Percentiles rank a stretch among this genome's conserved stretches.
phyloP scores from a whole-genome alignment of 2,113 vertebrate species.

The Catharus fuscescens region DNA sequence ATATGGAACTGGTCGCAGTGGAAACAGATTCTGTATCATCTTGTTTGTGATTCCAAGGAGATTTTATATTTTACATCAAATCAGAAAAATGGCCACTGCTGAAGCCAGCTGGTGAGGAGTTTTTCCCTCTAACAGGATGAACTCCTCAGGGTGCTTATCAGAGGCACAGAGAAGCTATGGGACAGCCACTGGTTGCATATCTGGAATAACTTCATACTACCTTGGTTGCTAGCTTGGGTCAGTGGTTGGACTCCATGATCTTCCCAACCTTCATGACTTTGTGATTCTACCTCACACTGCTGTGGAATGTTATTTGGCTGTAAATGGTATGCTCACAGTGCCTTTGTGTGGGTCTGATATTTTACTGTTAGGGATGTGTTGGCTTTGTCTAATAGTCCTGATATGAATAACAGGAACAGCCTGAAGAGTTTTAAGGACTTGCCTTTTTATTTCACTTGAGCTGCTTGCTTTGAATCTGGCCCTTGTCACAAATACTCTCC shows the following conservation, averaged over 20 bases:
- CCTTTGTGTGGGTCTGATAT: background rate
- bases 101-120: background rate
- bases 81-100: background rate
- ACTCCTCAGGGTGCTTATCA: background rate
- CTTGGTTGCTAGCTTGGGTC: background rate
- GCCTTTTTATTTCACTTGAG: background rate
- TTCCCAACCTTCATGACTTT: background rate
- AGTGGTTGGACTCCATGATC: background rate
- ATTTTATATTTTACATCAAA: background rate
- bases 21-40: accelerated
- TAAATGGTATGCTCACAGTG: background rate
- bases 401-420: slow-evolving; percentile 5
- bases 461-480: background rate
- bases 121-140: background rate
- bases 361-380: background rate
- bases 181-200: background rate
- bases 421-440: background rate
- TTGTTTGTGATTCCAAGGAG: background rate
- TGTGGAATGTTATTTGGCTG: background rate
- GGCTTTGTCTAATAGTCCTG: slow-evolving; percentile 36
- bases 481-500: background rate
- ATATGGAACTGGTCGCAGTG: background rate
- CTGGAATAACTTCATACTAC: background rate
- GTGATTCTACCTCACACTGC: background rate
- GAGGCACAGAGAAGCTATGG: background rate